phyloP scores from a whole-genome alignment of 2,113 vertebrate species.

The Xyrauchen texanus region DNA sequence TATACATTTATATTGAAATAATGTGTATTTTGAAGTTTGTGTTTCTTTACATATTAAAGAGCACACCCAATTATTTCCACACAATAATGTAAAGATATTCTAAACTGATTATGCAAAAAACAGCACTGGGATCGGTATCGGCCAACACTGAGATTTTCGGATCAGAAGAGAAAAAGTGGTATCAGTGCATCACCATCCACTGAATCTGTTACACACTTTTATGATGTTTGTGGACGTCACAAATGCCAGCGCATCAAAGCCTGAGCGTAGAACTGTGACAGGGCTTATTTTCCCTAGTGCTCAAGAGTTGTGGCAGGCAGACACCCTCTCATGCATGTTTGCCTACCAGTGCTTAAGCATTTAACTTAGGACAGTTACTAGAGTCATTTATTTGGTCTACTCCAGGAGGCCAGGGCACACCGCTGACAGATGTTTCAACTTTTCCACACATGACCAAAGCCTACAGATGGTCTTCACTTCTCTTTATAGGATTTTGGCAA shows the following conservation, averaged over 20 bases:
- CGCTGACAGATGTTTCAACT: conserved; percentile 41
- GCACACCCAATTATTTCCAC: no score
- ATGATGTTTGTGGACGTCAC: neutral
- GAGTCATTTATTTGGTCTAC: conserved; percentile 50
- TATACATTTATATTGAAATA: no score
- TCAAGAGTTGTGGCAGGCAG: conserved; percentile 9
- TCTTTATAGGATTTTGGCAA: conserved; percentile 54
- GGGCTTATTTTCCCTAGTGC: conserved; percentile 8
- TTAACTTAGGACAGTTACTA: conserved; percentile 44
- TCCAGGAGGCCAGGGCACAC: conserved; percentile 9
- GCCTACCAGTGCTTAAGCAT: conserved; percentile 30
- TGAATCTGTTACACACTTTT: neutral
- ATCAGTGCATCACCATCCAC: neutral
- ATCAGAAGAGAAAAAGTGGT: no score
- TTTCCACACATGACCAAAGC: neutral
- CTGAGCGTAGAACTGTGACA: neutral
- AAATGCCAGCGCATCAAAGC: conserved; percentile 11
- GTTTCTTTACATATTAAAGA: no score
- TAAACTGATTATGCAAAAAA: no score
- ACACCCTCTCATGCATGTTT: conserved; percentile 22
- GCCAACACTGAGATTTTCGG: no score
- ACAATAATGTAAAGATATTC: no score
- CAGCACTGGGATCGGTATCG: no score
- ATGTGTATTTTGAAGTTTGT: no score
- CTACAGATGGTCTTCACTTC: conserved; percentile 67